Percentiles rank a stretch among this genome's conserved stretches.
Evolutionary conservation across 2,113 vertebrate genomes (phyloP).

Genomic region (Sus scrofa): DNA sequence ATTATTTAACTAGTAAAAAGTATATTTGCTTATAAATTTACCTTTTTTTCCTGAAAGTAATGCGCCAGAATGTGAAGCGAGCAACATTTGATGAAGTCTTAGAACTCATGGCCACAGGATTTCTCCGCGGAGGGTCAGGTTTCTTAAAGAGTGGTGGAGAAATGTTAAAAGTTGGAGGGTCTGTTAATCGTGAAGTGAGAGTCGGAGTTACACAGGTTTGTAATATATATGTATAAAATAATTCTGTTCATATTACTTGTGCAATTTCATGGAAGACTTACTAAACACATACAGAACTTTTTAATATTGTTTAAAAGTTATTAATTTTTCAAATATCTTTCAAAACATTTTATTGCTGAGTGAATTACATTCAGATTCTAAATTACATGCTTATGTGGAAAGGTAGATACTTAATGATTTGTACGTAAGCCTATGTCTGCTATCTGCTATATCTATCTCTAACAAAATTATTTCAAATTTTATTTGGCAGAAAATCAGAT

Average conservation of each 20-base stretch:
- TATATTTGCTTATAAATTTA: conserved; percentile 53
- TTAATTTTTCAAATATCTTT: conserved; percentile 1
- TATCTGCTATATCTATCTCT: background rate
- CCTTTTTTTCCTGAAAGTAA: conserved; percentile 89
- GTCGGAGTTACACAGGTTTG: conserved; percentile 99
- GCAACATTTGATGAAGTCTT: conserved; percentile 98
- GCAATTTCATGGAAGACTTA: background rate
- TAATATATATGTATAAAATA: background rate
- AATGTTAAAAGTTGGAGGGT: conserved; percentile 98
- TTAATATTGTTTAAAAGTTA: conserved; percentile 4
- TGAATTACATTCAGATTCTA: conserved; percentile 39
- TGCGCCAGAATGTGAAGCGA: conserved; percentile 98
- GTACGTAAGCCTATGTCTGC: background rate
- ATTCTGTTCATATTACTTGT: background rate
- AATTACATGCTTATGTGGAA: background rate
- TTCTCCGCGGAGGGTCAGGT: conserved; percentile 97
- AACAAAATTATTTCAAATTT: background rate
- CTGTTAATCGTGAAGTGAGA: conserved; percentile 98
- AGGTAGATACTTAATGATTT: background rate
- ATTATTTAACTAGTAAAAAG: background rate
- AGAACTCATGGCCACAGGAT: conserved; percentile 98
- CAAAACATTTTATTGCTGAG: conserved; percentile 34
- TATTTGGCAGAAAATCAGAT: background rate
- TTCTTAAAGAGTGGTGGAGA: conserved; percentile 99
- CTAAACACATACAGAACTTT: background rate